Conservation (phyloP, 2,888 invertebrate genomes). For the Osmoderma eremita region DNA sequence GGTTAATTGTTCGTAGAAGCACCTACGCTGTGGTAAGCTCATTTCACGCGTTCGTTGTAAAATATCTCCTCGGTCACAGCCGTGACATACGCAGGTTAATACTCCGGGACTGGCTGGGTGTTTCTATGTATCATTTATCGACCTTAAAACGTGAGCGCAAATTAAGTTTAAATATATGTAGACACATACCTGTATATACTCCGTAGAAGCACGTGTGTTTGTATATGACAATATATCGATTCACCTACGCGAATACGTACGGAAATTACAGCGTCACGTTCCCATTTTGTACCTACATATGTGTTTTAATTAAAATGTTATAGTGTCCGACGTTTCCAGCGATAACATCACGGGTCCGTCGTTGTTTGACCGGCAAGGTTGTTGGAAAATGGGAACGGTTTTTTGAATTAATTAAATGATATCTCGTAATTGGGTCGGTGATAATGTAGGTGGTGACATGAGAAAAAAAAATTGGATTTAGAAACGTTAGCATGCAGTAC, state of each 20-base stretch:
- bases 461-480: no score
- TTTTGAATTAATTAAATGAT: no score
- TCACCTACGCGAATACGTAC: no score
- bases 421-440: no score
- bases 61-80: background rate
- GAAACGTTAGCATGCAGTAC: no score
- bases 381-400: no score
- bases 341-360: background rate
- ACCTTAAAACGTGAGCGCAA: slow-evolving; percentile 11
- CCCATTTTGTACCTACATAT: background rate
- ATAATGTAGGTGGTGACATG: no score
- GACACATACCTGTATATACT: background rate
- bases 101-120: slow-evolving; percentile 4
- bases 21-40: background rate
- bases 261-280: background rate
- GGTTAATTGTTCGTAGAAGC: slow-evolving; percentile 13
- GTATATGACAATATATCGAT: no score
- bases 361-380: no score
- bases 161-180: slow-evolving; percentile 3
- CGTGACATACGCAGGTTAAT: slow-evolving; percentile 10
- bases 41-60: background rate
- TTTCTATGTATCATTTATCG: slow-evolving; percentile 17
- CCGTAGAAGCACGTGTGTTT: background rate
- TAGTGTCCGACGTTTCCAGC: background rate
- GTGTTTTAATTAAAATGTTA: slow-evolving; percentile 22